Evolutionary conservation across 1,140 invertebrate genomes (phyloP).

Genomic region (Conus betulinus): DNA sequence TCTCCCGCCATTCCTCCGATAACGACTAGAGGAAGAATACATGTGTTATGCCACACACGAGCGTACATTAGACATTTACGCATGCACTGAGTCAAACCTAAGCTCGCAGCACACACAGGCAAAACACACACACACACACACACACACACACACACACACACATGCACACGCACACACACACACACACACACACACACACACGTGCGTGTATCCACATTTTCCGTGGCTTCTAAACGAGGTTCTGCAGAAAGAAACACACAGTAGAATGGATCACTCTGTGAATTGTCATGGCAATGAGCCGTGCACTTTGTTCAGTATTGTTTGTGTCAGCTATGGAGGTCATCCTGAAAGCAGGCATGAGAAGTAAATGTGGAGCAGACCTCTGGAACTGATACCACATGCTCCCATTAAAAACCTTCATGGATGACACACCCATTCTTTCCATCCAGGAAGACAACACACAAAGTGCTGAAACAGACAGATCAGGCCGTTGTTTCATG

Average conservation of each 20-base stretch:
- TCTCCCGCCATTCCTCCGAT: slow-evolving; percentile 44
- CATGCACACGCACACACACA: not conserved
- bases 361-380: not conserved
- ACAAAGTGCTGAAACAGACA: no score
- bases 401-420: no score
- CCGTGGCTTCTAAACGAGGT: not conserved
- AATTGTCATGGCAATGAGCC: not conserved
- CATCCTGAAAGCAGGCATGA: not conserved
- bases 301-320: not conserved
- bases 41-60: not conserved
- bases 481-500: no score
- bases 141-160: no score
- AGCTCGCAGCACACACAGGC: no score
- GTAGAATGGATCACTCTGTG: not conserved
- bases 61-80: not conserved
- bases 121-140: no score
- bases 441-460: no score
- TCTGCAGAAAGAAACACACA: not conserved
- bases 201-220: not conserved
- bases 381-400: not conserved
- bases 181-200: not conserved
- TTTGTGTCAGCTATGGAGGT: not conserved
- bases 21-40: not conserved
- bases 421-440: no score
- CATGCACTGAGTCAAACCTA: not conserved